These are phyloP conservation scores for Unio pictorum DNA, from an alignment of 2,888 invertebrate species.

Conservation along the genomic window DNA sequence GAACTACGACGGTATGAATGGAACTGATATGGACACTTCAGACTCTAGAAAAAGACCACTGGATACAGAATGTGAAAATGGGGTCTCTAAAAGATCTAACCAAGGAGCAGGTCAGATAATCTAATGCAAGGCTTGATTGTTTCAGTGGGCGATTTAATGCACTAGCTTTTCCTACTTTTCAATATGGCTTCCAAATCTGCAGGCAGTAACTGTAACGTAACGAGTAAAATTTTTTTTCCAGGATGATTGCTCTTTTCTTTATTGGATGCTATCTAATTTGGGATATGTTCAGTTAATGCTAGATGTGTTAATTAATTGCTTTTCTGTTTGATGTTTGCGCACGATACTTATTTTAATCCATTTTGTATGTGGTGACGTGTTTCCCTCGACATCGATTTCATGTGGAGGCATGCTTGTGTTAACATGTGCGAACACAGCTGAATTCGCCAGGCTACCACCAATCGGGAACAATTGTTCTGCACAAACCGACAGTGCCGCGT, in stretches of 20 bases:
- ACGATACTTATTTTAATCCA: conserved; percentile 22
- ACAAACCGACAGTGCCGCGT: conserved; percentile 30
- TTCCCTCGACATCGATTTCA: conserved; percentile 53
- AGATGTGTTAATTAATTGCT: conserved; percentile 14
- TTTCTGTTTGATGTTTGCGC: conserved; percentile 15
- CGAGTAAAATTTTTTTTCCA: conserved; percentile 36
- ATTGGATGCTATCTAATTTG: conserved; percentile 39
- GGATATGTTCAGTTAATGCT: conserved; percentile 25
- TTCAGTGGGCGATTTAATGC: conserved; percentile 39
- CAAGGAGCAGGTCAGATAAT: conserved; percentile 68
- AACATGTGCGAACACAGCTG: conserved; percentile 56
- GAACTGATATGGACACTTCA: conserved; percentile 67
- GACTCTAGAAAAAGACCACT: conserved; percentile 71
- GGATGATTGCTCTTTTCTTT: conserved; percentile 1
- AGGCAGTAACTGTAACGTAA: conserved; percentile 51
- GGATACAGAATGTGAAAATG: conserved; percentile 70
- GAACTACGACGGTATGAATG: conserved; percentile 68
- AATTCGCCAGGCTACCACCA: conserved; percentile 37
- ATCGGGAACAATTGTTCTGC: conserved; percentile 44
- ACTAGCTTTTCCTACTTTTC: conserved; percentile 53
- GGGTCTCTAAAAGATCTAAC: conserved; percentile 70
- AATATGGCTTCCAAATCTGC: conserved; percentile 64
- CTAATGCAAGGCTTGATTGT: conserved; percentile 49
- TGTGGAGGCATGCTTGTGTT: conserved; percentile 62
- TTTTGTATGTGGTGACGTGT: conserved; percentile 35